Evolutionary conservation across 2,888 invertebrate genomes (phyloP), one percentile per base, ranked within the genome.

Genomic region (Trichogramma evanescens): DNA sequence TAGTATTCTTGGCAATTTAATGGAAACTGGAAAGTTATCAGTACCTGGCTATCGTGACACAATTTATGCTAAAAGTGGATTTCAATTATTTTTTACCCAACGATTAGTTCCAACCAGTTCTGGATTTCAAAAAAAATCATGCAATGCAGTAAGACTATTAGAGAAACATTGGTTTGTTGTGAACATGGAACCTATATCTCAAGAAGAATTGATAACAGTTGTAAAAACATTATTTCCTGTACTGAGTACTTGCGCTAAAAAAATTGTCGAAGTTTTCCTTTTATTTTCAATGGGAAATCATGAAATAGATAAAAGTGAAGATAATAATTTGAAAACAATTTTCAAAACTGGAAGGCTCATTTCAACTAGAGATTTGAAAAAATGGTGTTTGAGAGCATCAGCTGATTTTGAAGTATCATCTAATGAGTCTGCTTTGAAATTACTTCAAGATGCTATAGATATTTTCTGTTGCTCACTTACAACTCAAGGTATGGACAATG

Each of bases 41-140:
- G 89, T 97, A 4, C 95, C 95, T 4, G 95, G 95, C 0, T 94
- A 92, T 75, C 86, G 93, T 52, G 92, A 93, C 75, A 84, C 85
- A 40, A 83, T 95, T 53, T 84, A 85, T 61, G 87, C 93, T 48
- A 84, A 89, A 56, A 88, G 91, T 26, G 91, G 91, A 1, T 98
- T 97, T 77, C 93, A 95, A 72, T 79, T 99, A 6, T 95, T 99
- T 80, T 87, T 95, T 0, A 97, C 97, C 0, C 89, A 92, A 76
- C 85, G 77, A 64, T 63, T 75, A 10, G 66, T 71, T n/a, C 53
- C 69, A 0, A 69, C 74, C 0, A 46, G 62, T 5, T 66, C 69
- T n/a, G 75, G 75, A 4, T 46, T 70, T 8, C 61, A 67, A 42
- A 68, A 65, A 10, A 72, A 85, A 71, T 59, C 67, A 5, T 82